Percentiles rank a stretch among this genome's conserved stretches.
phyloP scores from a whole-genome alignment of 1,140 invertebrate species.

The Scaptomyza graminum region DNA sequence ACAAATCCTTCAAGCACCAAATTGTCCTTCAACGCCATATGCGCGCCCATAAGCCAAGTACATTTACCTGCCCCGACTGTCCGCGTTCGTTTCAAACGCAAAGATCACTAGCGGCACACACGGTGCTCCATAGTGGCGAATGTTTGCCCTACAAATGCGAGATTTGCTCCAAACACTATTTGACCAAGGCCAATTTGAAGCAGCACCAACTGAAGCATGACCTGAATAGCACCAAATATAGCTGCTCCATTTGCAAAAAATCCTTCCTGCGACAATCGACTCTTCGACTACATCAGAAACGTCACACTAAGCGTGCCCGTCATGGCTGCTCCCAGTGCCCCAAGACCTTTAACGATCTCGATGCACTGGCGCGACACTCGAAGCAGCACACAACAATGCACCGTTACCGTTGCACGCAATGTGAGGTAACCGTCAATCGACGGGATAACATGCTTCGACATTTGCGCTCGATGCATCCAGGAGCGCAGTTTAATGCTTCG shows the following conservation, averaged over 20 bases:
- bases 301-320: constrained; percentile 49
- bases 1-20: constrained; percentile 55
- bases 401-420: constrained; percentile 86
- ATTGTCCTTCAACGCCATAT: constrained; percentile 50
- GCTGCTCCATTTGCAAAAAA: constrained; percentile 62
- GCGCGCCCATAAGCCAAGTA: constrained; percentile 34
- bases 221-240: constrained; percentile 46
- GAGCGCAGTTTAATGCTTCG: constrained; percentile 48
- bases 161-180: constrained; percentile 83
- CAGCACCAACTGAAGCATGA: constrained; percentile 78
- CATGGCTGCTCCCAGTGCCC: constrained; percentile 54
- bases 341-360: constrained; percentile 62
- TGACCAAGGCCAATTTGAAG: constrained; percentile 83
- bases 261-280: constrained; percentile 66
- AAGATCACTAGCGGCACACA: constrained; percentile 47
- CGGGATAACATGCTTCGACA: constrained; percentile 88
- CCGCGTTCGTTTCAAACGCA: constrained; percentile 48
- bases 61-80: constrained; percentile 54
- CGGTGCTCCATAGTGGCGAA: constrained; percentile 40
- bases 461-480: constrained; percentile 87
- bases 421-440: constrained; percentile 85
- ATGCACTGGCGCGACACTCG: constrained; percentile 57
- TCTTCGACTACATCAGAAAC: constrained; percentile 57
- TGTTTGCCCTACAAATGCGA: constrained; percentile 80
- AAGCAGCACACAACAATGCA: constrained; percentile 84